Evolutionary conservation across 1,140 invertebrate genomes (phyloP), one percentile per base, ranked within the genome.

Genomic region (Solenopsis fugax): DNA sequence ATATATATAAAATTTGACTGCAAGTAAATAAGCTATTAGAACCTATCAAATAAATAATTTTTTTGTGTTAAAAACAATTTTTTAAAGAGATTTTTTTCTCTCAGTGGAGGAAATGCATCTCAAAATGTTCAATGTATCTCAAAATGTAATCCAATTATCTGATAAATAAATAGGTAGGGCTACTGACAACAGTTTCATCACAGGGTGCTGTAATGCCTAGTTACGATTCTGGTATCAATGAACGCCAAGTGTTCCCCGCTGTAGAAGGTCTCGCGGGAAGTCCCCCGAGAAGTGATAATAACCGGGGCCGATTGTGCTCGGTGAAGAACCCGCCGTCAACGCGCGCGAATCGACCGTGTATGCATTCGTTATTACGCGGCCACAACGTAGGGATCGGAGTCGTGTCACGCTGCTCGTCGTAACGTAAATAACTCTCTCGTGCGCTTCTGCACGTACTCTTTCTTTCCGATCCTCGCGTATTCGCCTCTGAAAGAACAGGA

Each of bases 191-290:
- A 56, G 2, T 24, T 60, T 60, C 41, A 13, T 45, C 24, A 34
- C 18, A 84, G 80, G 80, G 80, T 16, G 10, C 41, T 56, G n/a
- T 13, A 24, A 73, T 12, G 34, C 13, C 21, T 62, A 84, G 69
- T 13, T 84, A 84, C 80, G 29, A 75, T 4, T 62, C 80, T 84
- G 80, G 18, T 24, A 37, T 24, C 52, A 58, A 84, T 71, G 82
- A 82, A 89, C 62, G 73, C 13, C 6, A 10, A 87, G 73, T 56
- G 50, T 45, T 58, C 24, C 52, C 45, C 12, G 50, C 75, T 24
- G 56, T 56, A 71, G 85, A 78, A 90, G 50, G 64, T 71, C 91
- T 88, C 62, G 67, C 24, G 67, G 84, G 87, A 84, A 90, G 67
- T 67, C 86, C 69, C 80, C 76, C 41, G 69, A 81, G 29, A 45